Evolutionary conservation across 2,888 invertebrate species (phyloP).

Genomic region (Dasypogon diadema): DNA sequence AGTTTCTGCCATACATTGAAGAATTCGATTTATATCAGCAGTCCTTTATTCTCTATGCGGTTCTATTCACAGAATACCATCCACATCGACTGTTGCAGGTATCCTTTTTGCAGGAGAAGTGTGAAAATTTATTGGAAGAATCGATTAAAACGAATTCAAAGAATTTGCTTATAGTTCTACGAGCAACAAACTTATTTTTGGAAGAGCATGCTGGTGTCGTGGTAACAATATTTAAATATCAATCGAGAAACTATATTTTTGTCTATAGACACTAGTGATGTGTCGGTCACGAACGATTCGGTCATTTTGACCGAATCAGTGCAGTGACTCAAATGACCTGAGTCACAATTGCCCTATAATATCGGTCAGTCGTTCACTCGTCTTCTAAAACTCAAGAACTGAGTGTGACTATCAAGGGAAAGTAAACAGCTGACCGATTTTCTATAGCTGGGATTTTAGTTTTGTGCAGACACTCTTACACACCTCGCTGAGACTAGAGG

Average conservation of each 20-base stretch:
- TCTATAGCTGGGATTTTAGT: too few species aligned
- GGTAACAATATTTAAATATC: conserved; percentile 58
- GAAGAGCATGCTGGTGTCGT: conserved; percentile 62
- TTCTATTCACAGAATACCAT: conserved; percentile 63
- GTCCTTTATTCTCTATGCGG: conserved; percentile 60
- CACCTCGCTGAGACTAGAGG: too few species aligned
- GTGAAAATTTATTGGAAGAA: conserved; percentile 59
- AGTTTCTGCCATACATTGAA: conserved; percentile 4
- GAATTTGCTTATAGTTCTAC: conserved; percentile 61
- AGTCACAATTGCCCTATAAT: too few species aligned
- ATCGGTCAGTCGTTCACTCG: too few species aligned
- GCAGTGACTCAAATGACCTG: too few species aligned
- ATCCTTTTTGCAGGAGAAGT: conserved; percentile 58
- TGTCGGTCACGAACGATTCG: too few species aligned
- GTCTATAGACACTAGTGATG: too few species aligned
- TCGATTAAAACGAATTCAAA: conserved; percentile 60
- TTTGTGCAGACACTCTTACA: too few species aligned
- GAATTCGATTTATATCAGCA: not conserved
- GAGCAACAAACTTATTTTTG: conserved; percentile 63
- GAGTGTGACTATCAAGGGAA: too few species aligned
- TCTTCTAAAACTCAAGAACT: too few species aligned
- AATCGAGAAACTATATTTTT: conserved; percentile 64
- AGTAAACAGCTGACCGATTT: too few species aligned
- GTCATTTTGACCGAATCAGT: too few species aligned
- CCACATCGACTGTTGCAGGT: conserved; percentile 58